These are phyloP conservation scores for Sarcophaga bullata DNA, from an alignment of 1,140 invertebrate genomes.

Conservation along the genomic window DNA sequence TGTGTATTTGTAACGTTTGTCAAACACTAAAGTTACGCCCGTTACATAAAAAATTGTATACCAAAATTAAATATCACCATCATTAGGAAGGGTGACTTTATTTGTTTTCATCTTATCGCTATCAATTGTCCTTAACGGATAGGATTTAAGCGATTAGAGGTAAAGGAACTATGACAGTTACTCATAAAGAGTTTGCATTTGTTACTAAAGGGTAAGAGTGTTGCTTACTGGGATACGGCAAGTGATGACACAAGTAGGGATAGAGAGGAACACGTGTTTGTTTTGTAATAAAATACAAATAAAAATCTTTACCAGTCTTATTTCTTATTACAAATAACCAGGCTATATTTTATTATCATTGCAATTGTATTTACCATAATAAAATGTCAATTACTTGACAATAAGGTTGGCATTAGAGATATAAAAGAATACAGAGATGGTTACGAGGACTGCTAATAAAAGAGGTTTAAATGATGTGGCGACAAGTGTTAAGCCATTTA, in stretches of 20 bases:
- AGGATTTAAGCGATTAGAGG: conserved; percentile 46
- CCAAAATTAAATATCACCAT: conserved; percentile 52
- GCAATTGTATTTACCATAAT: background rate
- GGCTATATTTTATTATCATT: conserved; percentile 8
- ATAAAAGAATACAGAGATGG: background rate
- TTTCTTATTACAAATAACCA: conserved; percentile 19
- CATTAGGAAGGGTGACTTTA: conserved; percentile 55
- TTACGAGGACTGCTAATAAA: background rate
- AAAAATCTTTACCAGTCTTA: conserved; percentile 16
- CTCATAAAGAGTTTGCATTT: background rate
- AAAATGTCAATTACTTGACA: conserved; percentile 34
- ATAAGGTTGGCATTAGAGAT: conserved; percentile 10
- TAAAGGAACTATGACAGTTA: background rate
- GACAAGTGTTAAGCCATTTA: conserved; percentile 9
- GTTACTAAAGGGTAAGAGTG: background rate
- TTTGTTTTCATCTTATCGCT: conserved; percentile 48
- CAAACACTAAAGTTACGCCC: conserved; percentile 31
- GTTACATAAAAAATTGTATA: conserved; percentile 47
- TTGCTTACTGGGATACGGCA: background rate
- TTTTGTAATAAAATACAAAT: conserved; percentile 28
- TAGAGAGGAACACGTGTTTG: conserved; percentile 32
- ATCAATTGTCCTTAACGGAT: conserved; percentile 45
- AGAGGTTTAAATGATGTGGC: background rate
- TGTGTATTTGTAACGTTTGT: background rate
- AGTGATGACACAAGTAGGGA: background rate